phyloP scores from a whole-genome alignment of 1,140 invertebrate genomes.

The Bombus sibiricus region DNA sequence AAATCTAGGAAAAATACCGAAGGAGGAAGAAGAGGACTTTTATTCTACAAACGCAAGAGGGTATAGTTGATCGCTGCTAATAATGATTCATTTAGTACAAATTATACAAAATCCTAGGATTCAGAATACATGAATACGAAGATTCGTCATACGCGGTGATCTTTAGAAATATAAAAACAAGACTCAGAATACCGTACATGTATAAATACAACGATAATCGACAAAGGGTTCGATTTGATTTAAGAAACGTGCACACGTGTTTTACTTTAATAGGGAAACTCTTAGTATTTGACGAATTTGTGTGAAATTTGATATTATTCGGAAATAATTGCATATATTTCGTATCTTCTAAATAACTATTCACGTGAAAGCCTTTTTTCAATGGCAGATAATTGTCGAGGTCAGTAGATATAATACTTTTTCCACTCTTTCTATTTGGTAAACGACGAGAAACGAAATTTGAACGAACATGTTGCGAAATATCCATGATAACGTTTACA shows the following conservation, averaged over 20 bases:
- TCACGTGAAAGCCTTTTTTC: constrained; percentile 10
- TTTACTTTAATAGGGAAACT: background rate
- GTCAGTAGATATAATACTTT: background rate
- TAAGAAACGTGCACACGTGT: constrained; percentile 57
- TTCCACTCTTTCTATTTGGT: background rate
- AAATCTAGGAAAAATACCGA: background rate
- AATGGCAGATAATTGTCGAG: constrained; percentile 8
- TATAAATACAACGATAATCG: constrained; percentile 73
- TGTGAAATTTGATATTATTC: background rate
- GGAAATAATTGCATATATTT: background rate
- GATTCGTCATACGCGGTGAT: constrained; percentile 53
- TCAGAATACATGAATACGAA: constrained; percentile 10
- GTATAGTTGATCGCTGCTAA: background rate
- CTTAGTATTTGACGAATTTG: background rate
- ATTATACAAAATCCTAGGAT: constrained; percentile 40
- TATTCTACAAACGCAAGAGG: constrained; percentile 28
- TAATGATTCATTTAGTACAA: constrained; percentile 22
- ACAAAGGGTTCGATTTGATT: constrained; percentile 66
- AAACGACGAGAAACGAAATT: background rate
- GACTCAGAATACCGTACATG: constrained; percentile 68
- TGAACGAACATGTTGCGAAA: constrained; percentile 22
- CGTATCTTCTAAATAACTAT: background rate
- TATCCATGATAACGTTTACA: background rate
- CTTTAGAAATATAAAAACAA: constrained; percentile 66
- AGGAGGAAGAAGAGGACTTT: background rate